These are phyloP conservation scores for Nesoenas mayeri DNA, from an alignment of 2,113 vertebrate species.

Conservation along the genomic window DNA sequence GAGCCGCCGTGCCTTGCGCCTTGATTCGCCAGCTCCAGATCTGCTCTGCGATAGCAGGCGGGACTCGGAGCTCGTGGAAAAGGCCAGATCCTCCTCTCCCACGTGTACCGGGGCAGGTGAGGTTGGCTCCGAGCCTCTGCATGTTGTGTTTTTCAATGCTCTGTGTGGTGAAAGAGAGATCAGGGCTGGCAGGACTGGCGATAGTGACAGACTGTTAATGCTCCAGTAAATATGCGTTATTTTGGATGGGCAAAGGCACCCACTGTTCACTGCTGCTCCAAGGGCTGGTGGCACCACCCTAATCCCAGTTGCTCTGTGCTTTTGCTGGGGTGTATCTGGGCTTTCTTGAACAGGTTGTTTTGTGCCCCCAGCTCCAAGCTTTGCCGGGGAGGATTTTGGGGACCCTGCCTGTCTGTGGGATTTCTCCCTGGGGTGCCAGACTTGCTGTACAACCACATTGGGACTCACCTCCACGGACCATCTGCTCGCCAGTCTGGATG, in stretches of 20 bases:
- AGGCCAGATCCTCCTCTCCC: background rate
- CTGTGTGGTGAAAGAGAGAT: background rate
- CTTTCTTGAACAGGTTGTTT: background rate
- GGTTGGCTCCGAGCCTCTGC: background rate
- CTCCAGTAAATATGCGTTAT: background rate
- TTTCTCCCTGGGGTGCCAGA: conserved; percentile 32
- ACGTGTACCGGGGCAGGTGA: rapidly evolving
- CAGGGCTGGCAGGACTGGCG: background rate
- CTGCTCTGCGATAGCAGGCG: rapidly evolving
- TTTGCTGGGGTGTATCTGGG: background rate
- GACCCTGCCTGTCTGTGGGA: background rate
- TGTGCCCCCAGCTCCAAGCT: background rate
- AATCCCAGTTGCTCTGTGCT: background rate
- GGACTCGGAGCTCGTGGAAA: background rate
- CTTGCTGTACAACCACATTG: background rate
- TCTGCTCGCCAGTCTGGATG: conserved; percentile 31
- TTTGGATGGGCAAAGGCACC: background rate
- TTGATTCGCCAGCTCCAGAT: background rate
- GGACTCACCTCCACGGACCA: conserved; percentile 45
- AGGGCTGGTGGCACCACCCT: background rate
- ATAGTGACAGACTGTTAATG: background rate
- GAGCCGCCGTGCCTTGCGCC: rapidly evolving
- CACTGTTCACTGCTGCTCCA: background rate
- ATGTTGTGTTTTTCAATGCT: background rate
- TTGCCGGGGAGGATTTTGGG: background rate